Conservation (phyloP, 2,888 invertebrate species). For the Torymus aiolomorphi region DNA sequence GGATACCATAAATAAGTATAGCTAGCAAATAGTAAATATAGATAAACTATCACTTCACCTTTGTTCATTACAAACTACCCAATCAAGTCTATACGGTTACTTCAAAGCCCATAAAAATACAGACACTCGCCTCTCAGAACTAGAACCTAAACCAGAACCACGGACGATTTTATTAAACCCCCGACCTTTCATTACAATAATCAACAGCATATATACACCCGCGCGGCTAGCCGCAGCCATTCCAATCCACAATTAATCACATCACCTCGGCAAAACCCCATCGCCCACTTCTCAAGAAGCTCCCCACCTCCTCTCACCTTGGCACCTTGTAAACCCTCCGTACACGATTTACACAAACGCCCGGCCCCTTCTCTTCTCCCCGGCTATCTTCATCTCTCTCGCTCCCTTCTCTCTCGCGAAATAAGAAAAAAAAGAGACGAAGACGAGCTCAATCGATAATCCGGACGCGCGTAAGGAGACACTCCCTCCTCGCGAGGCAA, state of each 20-base stretch:
- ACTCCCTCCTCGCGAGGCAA: conserved; percentile 9
- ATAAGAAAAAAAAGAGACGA: conserved; percentile 2
- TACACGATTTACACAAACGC: conserved; percentile 22
- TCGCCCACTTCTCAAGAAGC: neutral
- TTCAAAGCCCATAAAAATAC: too few species aligned
- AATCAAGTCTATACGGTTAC: too few species aligned
- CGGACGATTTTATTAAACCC: too few species aligned
- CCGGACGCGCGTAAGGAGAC: conserved; percentile 8
- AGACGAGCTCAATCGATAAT: conserved; percentile 26
- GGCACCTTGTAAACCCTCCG: conserved; percentile 37
- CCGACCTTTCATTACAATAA: too few species aligned
- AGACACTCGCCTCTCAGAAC: too few species aligned
- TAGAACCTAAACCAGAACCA: too few species aligned
- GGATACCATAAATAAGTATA: too few species aligned
- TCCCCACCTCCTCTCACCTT: conserved; percentile 1
- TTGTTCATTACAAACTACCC: too few species aligned
- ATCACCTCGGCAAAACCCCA: neutral
- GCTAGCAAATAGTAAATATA: too few species aligned
- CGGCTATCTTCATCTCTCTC: conserved; percentile 34
- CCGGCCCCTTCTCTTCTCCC: neutral
- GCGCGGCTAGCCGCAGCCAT: neutral
- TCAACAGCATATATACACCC: too few species aligned
- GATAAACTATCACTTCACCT: too few species aligned
- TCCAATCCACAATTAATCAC: conserved; percentile 3
- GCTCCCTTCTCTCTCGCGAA: neutral